Evolutionary conservation across 2,113 vertebrate species (phyloP).

Genomic region (Neodon shergylaensis): DNA sequence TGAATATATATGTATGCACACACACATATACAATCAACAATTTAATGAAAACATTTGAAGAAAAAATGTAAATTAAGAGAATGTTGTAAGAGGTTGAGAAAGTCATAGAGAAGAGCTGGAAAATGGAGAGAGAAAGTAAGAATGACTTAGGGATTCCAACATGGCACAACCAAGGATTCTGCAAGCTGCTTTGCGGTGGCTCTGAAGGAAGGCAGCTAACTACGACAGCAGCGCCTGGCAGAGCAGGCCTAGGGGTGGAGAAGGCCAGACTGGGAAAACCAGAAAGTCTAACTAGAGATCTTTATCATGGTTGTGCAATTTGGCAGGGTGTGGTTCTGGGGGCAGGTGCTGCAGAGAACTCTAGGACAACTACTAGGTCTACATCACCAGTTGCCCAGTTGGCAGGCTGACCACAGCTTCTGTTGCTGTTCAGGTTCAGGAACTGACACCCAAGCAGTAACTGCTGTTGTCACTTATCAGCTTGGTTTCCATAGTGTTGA

Average conservation of each 20-base stretch:
- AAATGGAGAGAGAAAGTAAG: slow-evolving; percentile 4
- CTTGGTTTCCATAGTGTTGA: slow-evolving; percentile 95
- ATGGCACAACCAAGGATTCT: not conserved
- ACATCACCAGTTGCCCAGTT: not conserved
- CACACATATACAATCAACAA: not conserved
- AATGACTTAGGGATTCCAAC: not conserved
- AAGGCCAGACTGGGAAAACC: not conserved
- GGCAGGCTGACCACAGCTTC: slow-evolving; percentile 80
- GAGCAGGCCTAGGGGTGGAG: not conserved
- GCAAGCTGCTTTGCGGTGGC: not conserved
- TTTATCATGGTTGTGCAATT: not conserved
- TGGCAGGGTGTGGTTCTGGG: not conserved
- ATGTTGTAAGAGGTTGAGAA: not conserved
- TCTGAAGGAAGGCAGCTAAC: not conserved
- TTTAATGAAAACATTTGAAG: slow-evolving; percentile 3
- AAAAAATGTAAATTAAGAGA: slow-evolving; percentile 24
- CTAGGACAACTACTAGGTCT: not conserved
- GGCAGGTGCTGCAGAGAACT: not conserved
- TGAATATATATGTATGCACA: not conserved
- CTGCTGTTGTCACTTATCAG: slow-evolving; percentile 91
- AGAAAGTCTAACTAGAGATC: not conserved
- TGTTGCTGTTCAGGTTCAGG: slow-evolving; percentile 94
- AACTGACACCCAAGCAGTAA: slow-evolving; percentile 92
- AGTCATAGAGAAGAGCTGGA: not conserved
- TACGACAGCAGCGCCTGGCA: not conserved